Base-by-base conservation (phyloP, 2,113 vertebrate genomes). In the Tursiops truncatus region DNA sequence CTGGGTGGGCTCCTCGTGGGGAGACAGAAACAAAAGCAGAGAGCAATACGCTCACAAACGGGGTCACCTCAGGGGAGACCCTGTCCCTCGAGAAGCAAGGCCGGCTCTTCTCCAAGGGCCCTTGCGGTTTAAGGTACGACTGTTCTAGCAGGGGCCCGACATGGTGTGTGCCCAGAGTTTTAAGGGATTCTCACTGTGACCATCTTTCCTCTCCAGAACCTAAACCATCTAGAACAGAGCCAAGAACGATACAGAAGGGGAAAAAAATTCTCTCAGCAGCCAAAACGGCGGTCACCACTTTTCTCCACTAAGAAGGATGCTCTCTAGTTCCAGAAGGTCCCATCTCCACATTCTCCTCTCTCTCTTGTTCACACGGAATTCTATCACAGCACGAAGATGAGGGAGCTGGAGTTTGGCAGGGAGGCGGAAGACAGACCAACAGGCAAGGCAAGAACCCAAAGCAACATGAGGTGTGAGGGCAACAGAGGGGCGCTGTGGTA, bases 321-420 rank as follows among this genome's bases (percentile, higher is more conserved):
- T 67, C 44, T 60, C 25, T 58, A 38, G 44, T 44, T 63, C 60
- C 80, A 71, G 70, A 44, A n/a, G 36, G 0, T 8, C 15, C 31
- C 58, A 26, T 20, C 31, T 71, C 50, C 41, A 23, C 18, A 31
- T 1, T 1, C 33, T 71, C 14, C 7, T 53, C 33, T 1, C 36
- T 1, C 36, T 1, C 18, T 44, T 2, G 0, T 7, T 56, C 17
- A 31, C 8, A 26, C 0, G 0, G 58, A 56, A 26, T 73, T 14
- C 50, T 23, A 56, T 70, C 14, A 7, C 36, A 36, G 58, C 15
- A 13, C 70, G 63, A 15, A 79, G 47, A 65, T 23, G 68, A 15
- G 5, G 12, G 28, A 23, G 68, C 68, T 23, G 14, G 11, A 10
- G 9, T 44, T 2, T n/a, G 33, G 63, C 26, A 8, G 18, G 17